These are phyloP conservation scores for Clamator glandarius DNA, from an alignment of 2,797 vertebrate genomes.

Conservation along the genomic window DNA sequence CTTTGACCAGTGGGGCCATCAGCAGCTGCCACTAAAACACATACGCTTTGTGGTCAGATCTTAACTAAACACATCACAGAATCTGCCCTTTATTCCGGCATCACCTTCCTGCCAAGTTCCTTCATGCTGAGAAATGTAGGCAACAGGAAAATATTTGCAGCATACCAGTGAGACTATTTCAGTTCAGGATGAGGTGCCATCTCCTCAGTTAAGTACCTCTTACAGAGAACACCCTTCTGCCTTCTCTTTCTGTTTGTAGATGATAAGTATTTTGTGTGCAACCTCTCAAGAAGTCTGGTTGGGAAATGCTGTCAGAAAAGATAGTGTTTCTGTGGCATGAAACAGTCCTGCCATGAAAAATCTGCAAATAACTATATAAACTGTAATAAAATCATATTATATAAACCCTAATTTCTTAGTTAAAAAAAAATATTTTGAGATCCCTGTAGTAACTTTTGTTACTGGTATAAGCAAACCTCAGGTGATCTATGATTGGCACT, in stretches of 20 bases:
- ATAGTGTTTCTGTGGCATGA: neutral
- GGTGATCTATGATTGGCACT: neutral
- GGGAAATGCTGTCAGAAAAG: neutral
- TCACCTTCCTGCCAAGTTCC: neutral
- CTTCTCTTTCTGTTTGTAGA: neutral
- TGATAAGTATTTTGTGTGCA: neutral
- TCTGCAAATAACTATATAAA: neutral
- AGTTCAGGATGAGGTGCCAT: slow-evolving; percentile 6
- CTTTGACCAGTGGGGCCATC: neutral
- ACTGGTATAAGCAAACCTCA: neutral
- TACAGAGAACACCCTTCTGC: neutral
- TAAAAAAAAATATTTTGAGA: neutral
- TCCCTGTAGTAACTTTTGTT: neutral
- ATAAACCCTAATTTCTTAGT: neutral
- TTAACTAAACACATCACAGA: neutral
- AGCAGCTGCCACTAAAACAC: slow-evolving; percentile 6
- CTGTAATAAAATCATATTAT: neutral
- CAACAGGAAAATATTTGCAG: slow-evolving; percentile 23
- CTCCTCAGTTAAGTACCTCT: neutral
- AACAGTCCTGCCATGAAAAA: neutral
- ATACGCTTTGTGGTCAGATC: neutral
- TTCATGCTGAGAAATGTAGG: neutral
- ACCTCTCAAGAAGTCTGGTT: neutral
- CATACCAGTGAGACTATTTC: slow-evolving; percentile 13
- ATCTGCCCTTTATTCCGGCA: neutral